Conservation (phyloP, 2,113 vertebrate genomes). For the Bambusicola thoracicus region DNA sequence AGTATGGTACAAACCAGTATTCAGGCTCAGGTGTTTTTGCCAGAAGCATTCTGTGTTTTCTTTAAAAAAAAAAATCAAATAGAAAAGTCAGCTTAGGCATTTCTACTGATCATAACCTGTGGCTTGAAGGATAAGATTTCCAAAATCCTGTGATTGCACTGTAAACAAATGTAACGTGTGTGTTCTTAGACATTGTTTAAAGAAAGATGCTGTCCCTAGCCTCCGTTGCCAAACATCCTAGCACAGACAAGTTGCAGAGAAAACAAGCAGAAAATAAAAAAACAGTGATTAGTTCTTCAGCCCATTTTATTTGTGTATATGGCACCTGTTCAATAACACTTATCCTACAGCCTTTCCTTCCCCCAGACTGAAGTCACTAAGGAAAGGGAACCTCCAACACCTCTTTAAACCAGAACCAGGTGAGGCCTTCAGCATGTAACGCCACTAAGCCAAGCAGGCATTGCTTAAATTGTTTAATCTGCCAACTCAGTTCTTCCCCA, state of each 20-base stretch:
- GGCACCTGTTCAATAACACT: not conserved
- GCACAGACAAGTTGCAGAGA: not conserved
- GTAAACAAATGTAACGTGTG: not conserved
- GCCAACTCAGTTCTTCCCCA: not conserved
- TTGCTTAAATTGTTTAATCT: not conserved
- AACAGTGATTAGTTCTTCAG: not conserved
- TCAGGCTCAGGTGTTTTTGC: not conserved
- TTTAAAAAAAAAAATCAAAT: not conserved
- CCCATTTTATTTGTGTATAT: not conserved
- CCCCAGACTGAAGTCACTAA: not conserved
- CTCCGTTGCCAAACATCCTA: not conserved
- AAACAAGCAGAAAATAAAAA: not conserved
- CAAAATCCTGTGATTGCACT: not conserved
- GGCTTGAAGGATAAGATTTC: not conserved
- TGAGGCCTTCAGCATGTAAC: not conserved
- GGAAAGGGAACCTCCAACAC: not conserved
- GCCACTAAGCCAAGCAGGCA: not conserved
- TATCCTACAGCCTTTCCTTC: not conserved
- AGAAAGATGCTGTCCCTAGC: not conserved
- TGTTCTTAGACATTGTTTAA: not conserved
- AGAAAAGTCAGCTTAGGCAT: not conserved
- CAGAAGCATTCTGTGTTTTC: not conserved
- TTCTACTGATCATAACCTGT: not conserved
- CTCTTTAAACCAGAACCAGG: slow-evolving; percentile 4
- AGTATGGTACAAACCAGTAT: not conserved